phyloP scores from a whole-genome alignment of 35 echinoderm and acorn worm genomes.

The Anneissia japonica region DNA sequence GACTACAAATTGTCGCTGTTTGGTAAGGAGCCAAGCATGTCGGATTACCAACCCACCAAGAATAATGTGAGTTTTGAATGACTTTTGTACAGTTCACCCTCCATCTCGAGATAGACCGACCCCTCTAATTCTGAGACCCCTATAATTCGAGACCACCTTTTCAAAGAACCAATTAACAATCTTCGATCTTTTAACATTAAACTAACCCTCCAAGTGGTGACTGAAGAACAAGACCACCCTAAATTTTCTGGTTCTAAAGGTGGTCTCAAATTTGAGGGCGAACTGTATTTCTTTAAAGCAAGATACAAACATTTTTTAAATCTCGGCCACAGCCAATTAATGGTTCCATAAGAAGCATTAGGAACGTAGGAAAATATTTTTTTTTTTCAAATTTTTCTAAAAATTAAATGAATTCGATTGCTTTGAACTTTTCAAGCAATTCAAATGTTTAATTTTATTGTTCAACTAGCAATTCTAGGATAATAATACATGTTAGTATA shows the following conservation, averaged over 20 bases:
- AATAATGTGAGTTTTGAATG: slow-evolving; percentile 7
- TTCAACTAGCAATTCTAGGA: neutral
- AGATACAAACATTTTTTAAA: no score
- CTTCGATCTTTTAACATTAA: neutral
- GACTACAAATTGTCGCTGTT: slow-evolving; percentile 40
- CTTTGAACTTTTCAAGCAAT: neutral
- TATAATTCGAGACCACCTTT: slow-evolving; percentile 27
- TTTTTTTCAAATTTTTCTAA: no score
- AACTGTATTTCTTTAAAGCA: no score
- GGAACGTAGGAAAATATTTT: no score
- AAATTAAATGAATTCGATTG: no score
- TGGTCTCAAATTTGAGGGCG: no score
- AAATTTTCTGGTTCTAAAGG: no score
- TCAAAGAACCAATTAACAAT: neutral
- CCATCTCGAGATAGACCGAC: neutral
- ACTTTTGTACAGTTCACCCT: neutral
- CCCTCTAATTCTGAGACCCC: slow-evolving; percentile 26
- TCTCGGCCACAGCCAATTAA: no score
- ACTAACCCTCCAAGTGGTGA: no score
- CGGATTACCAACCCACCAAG: slow-evolving; percentile 1
- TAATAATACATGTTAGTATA: neutral
- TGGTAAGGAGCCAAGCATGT: slow-evolving; percentile 1
- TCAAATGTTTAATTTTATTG: neutral
- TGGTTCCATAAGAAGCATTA: no score
- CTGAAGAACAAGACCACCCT: neutral